Percentiles rank a stretch among this genome's conserved stretches.
These are phyloP conservation scores for honey bee (Apis mellifera) DNA, from an alignment of 1,140 invertebrate genomes.

Conservation along the genomic window DNA sequence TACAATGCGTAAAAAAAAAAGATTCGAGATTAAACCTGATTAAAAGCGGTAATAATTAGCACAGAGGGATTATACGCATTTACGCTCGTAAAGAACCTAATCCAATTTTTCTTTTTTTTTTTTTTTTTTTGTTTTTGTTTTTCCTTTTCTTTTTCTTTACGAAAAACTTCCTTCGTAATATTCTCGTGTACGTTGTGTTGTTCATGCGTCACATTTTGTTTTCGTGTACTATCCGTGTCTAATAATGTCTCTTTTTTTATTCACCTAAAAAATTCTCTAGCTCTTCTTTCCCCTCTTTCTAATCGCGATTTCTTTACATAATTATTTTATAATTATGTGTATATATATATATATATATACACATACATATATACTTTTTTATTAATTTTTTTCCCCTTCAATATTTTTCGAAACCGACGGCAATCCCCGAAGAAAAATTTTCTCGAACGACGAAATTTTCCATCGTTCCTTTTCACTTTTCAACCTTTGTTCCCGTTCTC, in stretches of 20 bases:
- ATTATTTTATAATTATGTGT: not conserved
- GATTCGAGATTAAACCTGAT: constrained; percentile 64
- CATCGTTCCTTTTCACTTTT: constrained; percentile 4
- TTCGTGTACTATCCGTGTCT: constrained; percentile 20
- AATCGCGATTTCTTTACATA: constrained; percentile 4
- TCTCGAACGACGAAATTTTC: constrained; percentile 25
- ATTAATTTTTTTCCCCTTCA: not conserved
- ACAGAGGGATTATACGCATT: constrained; percentile 55
- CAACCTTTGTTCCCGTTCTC: not conserved
- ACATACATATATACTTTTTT: not conserved
- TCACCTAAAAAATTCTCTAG: constrained; percentile 44
- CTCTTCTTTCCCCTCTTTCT: constrained; percentile 7
- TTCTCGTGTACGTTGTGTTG: constrained; percentile 27
- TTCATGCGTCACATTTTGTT: not conserved
- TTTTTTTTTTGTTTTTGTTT: not conserved
- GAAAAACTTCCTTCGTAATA: not conserved
- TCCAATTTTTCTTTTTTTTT: not conserved
- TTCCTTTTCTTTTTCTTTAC: too few species aligned
- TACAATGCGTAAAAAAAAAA: constrained; percentile 56
- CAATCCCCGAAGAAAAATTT: constrained; percentile 34
- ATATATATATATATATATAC: constrained; percentile 10
- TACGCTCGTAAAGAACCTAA: constrained; percentile 52
- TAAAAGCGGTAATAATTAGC: constrained; percentile 61
- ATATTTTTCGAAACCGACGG: constrained; percentile 28
- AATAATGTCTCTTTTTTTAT: constrained; percentile 43